Evolutionary conservation across 2,797 vertebrate species (phyloP), one percentile per base, ranked within the genome.

Genomic region (Merluccius polli): DNA sequence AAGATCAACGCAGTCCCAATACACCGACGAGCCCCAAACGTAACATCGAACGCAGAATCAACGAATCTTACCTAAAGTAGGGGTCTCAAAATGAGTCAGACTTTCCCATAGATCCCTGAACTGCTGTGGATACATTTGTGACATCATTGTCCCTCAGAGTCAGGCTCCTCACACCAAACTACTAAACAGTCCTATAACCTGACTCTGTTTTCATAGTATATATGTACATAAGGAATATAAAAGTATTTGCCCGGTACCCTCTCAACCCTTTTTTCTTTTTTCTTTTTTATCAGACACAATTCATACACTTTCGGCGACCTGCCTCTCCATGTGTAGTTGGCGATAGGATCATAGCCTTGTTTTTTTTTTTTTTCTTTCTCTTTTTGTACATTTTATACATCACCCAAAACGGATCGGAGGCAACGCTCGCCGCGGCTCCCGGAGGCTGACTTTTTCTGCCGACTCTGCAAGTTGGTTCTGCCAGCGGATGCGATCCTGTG

Each of bases 141-240:
- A 93, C 92, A 94, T 92, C 93, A 92, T 93, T 90, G 90, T 90
- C 92, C 89, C 91, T 92, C 87, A 90, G 88, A 91, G 88, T 89
- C 87, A 86, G 87, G 84, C 83, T 86, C 87, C 86, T 84, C 71
- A 80, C 81, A 83, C 89, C 83, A 86, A 84, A 81, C 91, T 89
- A 85, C 91, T 90, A 70, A 73, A 79, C 75, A 84, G 63, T 78
- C 76, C 77, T 91, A 89, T 89, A 88, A 88, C 86, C 82, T 81
- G 79, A 77, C 75, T 87, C 78, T 84, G 75, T 85, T 88, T 87
- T 87, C 85, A 70, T 90, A 82, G 86, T 88, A 86, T 80, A 84
- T 88, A 92, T 92, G 88, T 92, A 93, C 92, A 92, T 84, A 89
- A 83, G 78, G 87, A 88, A 89, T 85, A 86, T 91, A 90, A 87